Percentiles rank a stretch among this genome's conserved stretches.
Conservation (phyloP, 1,140 invertebrate genomes). For the Acyrthosiphon pisum region DNA sequence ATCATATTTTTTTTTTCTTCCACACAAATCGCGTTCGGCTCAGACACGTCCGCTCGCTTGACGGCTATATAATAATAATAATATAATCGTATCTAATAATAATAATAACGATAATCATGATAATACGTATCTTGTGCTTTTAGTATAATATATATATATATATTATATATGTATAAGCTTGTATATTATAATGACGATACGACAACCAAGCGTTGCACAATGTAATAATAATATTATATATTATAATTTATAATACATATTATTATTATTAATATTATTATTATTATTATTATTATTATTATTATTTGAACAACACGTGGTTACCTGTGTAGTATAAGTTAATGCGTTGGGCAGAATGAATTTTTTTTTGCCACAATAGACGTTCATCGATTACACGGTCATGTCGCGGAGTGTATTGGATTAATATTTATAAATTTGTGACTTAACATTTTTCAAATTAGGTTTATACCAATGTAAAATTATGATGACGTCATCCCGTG, state of each 20-base stretch:
- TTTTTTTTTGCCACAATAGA: not conserved
- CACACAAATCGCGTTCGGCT: no score
- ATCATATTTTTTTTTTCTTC: conserved; percentile 1
- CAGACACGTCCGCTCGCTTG: not conserved
- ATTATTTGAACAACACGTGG: not conserved
- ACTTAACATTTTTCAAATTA: not conserved
- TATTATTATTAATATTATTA: conserved; percentile 9
- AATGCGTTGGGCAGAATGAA: not conserved
- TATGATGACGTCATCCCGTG: not conserved
- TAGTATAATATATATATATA: not conserved
- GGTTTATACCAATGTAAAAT: no score
- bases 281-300: conserved; percentile 7
- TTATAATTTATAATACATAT: not conserved
- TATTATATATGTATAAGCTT: not conserved
- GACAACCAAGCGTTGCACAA: not conserved
- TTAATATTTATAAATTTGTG: not conserved
- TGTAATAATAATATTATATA: not conserved
- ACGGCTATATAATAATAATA: not conserved
- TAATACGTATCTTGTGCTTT: not conserved
- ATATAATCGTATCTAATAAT: not conserved
- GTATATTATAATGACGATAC: not conserved
- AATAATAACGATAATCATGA: not conserved
- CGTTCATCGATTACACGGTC: no score
- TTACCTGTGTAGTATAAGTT: no score
- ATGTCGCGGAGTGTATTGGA: not conserved